A percentile compares a stretch with the other conserved stretches of the same genome.
Evolutionary conservation across 2,888 invertebrate genomes (phyloP).

Genomic region (Bimastos eiseni): DNA sequence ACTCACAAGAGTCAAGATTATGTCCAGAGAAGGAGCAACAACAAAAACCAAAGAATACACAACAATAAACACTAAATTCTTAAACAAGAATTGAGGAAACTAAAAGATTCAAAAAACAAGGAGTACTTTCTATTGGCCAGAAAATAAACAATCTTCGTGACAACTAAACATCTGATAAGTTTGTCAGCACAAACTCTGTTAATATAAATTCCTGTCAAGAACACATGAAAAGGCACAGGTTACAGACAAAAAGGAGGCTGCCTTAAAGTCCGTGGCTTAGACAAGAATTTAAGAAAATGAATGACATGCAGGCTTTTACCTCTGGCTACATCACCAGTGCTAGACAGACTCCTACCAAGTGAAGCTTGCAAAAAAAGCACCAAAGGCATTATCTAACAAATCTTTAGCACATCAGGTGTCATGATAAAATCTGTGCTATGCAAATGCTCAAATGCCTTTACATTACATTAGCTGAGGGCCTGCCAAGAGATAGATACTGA

Average conservation of each 20-base stretch:
- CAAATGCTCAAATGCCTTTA: neutral
- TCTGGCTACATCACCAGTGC: constrained; percentile 13
- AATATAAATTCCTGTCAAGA: neutral
- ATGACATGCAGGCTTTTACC: neutral
- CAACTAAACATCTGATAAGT: neutral
- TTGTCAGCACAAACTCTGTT: neutral
- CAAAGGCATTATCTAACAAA: neutral
- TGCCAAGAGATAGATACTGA: neutral
- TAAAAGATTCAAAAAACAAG: neutral
- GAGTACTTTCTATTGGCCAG: neutral
- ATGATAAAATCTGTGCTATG: neutral
- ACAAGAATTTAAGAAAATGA: neutral
- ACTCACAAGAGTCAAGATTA: neutral
- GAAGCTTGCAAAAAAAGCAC: neutral
- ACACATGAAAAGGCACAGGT: neutral
- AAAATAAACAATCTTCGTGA: neutral
- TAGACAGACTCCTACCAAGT: constrained; percentile 6
- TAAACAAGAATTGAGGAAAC: neutral
- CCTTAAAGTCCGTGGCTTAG: neutral
- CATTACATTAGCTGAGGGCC: neutral
- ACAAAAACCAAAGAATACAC: neutral
- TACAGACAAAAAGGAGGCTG: neutral
- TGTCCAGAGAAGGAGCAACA: neutral
- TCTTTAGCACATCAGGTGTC: neutral
- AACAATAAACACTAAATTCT: neutral